Percentiles rank a stretch among this genome's conserved stretches.
Evolutionary conservation across 2,797 vertebrate species (phyloP).

Genomic region (Molossus molossus): DNA sequence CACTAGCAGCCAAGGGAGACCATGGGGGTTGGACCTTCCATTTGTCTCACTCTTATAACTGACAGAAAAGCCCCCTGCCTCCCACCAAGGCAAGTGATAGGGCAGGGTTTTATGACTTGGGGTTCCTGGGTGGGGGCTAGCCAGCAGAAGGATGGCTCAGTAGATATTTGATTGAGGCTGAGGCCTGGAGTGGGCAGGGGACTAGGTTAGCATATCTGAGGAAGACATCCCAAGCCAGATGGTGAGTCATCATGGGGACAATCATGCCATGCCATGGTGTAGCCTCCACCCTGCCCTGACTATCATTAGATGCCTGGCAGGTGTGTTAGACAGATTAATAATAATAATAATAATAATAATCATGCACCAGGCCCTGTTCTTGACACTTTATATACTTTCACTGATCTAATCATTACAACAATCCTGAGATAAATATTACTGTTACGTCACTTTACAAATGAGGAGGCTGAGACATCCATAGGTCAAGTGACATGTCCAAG

Average conservation of each 20-base stretch:
- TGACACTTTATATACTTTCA: neutral
- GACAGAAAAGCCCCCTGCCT: neutral
- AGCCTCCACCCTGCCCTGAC: neutral
- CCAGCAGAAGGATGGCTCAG: neutral
- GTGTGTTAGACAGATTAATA: neutral
- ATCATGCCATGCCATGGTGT: neutral
- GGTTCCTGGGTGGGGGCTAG: neutral
- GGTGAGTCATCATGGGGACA: constrained; percentile 6
- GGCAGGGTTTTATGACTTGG: neutral
- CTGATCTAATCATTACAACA: neutral
- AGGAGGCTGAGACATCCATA: neutral
- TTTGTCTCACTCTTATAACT: neutral
- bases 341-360: constrained; percentile 6
- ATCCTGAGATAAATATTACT: neutral
- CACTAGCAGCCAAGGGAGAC: neutral
- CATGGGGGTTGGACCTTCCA: neutral
- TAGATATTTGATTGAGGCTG: neutral
- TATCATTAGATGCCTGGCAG: neutral
- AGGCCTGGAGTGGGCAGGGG: neutral
- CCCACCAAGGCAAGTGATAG: neutral
- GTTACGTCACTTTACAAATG: neutral
- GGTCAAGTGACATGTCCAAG: neutral
- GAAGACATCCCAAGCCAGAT: neutral
- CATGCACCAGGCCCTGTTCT: neutral
- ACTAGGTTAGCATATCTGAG: neutral